Evolutionary conservation across 2,113 vertebrate species (phyloP).

Genomic region (Callocephalon fimbriatum): DNA sequence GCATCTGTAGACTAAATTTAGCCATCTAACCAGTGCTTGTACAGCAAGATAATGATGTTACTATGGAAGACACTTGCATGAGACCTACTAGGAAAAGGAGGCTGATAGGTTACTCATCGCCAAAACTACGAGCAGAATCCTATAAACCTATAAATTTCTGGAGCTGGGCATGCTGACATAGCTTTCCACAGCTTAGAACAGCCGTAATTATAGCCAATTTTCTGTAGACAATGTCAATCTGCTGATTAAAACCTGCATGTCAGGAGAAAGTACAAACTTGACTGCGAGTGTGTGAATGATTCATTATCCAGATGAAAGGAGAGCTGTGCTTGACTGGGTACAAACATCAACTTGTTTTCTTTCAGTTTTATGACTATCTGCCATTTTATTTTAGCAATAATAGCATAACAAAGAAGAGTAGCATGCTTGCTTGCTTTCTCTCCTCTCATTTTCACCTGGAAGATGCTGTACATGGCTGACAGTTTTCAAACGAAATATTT

Average conservation of each 20-base stretch:
- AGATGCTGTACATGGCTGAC: not conserved
- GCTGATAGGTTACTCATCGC: not conserved
- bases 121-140: not conserved
- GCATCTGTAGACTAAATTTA: not conserved
- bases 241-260: slow-evolving; percentile 10
- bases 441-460: not conserved
- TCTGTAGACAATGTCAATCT: not conserved
- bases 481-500: slow-evolving; percentile 37
- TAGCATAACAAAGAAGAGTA: not conserved
- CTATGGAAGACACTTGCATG: accelerated
- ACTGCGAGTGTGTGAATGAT: slow-evolving; percentile 27
- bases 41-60: not conserved
- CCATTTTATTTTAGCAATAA: slow-evolving; percentile 20
- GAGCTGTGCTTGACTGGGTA: not conserved
- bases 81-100: not conserved
- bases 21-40: not conserved
- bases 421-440: not conserved
- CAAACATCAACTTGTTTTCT: slow-evolving; percentile 40
- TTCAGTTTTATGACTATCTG: slow-evolving; percentile 24
- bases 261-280: slow-evolving; percentile 19
- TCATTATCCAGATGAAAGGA: slow-evolving; percentile 49
- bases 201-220: not conserved
- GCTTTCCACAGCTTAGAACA: not conserved
- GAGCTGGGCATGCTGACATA: not conserved
- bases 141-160: not conserved